These are phyloP conservation scores for Erebia epiphron DNA, from an alignment of 2,888 invertebrate species.

Conservation along the genomic window DNA sequence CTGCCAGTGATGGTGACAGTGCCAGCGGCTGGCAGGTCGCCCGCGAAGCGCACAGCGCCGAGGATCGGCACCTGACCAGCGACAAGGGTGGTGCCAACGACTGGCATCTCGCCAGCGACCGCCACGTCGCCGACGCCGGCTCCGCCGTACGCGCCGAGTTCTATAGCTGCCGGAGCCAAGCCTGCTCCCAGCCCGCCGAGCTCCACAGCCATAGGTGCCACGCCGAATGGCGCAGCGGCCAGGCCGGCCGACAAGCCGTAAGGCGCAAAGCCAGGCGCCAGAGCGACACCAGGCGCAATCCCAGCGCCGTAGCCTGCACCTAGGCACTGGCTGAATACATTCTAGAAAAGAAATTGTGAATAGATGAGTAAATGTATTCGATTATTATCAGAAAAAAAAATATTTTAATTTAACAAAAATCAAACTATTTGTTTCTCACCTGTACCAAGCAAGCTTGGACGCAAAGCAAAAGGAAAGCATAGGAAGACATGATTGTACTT, in stretches of 20 bases:
- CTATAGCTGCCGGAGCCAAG: slow-evolving; percentile 18
- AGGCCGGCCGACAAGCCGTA: not conserved
- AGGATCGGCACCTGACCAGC: slow-evolving; percentile 51
- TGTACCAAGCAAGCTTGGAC: slow-evolving; percentile 55
- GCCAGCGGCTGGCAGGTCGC: slow-evolving; percentile 48
- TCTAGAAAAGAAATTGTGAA: slow-evolving; percentile 18
- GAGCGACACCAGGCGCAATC: not conserved
- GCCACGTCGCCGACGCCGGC: slow-evolving; percentile 44
- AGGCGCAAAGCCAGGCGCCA: not conserved
- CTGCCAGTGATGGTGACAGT: slow-evolving; percentile 47
- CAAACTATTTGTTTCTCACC: slow-evolving; percentile 40
- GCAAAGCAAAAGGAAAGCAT: slow-evolving; percentile 49
- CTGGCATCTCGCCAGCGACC: slow-evolving; percentile 47
- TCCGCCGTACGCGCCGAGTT: slow-evolving; percentile 38
- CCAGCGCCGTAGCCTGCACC: slow-evolving; percentile 23
- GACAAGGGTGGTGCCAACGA: slow-evolving; percentile 48
- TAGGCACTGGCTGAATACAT: slow-evolving; percentile 22
- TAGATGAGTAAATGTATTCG: too few species aligned
- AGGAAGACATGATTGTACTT: slow-evolving; percentile 45
- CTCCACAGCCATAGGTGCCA: slow-evolving; percentile 15
- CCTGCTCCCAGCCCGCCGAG: slow-evolving; percentile 19
- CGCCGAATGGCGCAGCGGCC: slow-evolving; percentile 11
- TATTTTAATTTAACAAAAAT: too few species aligned
- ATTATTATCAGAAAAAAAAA: too few species aligned
- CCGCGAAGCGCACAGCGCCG: slow-evolving; percentile 52